phyloP scores from a whole-genome alignment of 2,113 vertebrate species.

The Sphyrna mokarran region DNA sequence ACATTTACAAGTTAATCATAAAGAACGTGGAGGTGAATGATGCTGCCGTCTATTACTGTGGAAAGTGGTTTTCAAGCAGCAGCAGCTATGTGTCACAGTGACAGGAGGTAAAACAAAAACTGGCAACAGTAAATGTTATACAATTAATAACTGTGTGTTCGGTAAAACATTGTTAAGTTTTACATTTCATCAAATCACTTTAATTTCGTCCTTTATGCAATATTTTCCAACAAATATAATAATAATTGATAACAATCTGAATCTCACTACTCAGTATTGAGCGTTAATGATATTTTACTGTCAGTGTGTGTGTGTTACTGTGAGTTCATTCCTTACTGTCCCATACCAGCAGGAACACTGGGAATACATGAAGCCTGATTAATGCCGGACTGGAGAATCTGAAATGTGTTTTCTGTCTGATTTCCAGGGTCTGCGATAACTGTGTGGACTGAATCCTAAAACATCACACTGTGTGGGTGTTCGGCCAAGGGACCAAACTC shows the following conservation, averaged over 20 bases:
- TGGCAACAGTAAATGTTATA: not conserved
- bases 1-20: conserved; percentile 47
- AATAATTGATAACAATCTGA: not conserved
- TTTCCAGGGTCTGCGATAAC: not conserved
- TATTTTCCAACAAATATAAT: not conserved
- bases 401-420: not conserved
- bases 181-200: not conserved
- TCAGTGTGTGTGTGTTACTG: not conserved
- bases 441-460: not conserved
- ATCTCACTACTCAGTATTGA: not conserved
- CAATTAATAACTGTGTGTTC: not conserved
- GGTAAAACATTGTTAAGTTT: not conserved
- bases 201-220: not conserved
- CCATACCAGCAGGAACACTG: not conserved
- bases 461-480: not conserved
- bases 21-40: conserved; percentile 47
- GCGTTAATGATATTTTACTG: not conserved
- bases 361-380: not conserved
- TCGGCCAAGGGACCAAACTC: not conserved
- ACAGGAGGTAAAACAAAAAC: conserved; percentile 16
- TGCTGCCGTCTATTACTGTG: conserved; percentile 50
- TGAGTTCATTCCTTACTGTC: not conserved
- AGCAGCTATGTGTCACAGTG: fast-evolving
- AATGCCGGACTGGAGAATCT: not conserved
- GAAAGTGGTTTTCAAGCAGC: conserved; percentile 14